phyloP scores from a whole-genome alignment of 2,797 vertebrate species.

The Sphenopsis melanotis region DNA sequence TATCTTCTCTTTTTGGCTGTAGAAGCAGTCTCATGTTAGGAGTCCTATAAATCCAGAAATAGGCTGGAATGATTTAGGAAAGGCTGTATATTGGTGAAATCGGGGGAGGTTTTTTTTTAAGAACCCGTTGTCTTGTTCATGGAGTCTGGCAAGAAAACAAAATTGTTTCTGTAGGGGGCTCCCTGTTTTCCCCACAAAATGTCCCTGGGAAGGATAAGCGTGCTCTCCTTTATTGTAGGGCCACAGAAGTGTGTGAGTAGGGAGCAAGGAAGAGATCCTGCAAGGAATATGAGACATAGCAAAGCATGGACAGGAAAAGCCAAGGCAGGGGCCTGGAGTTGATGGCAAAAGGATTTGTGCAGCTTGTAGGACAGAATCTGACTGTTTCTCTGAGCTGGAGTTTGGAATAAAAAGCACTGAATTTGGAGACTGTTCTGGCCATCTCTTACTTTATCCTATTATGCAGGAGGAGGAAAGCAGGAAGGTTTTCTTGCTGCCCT shows the following conservation, averaged over 20 bases:
- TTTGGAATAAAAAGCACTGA: not conserved
- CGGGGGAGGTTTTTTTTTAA: not conserved
- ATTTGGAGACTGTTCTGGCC: not conserved
- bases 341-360: not conserved
- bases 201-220: not conserved
- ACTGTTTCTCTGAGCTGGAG: not conserved
- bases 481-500: not conserved
- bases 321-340: not conserved
- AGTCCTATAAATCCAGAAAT: not conserved
- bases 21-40: not conserved
- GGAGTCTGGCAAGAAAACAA: not conserved
- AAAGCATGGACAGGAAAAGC: not conserved
- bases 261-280: not conserved
- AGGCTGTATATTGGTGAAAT: not conserved
- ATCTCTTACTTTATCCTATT: not conserved
- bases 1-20: not conserved
- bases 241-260: accelerated
- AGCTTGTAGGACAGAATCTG: not conserved
- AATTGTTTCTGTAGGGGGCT: not conserved
- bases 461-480: not conserved
- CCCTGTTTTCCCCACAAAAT: not conserved
- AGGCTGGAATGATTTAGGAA: not conserved
- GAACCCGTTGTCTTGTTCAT: not conserved
- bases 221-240: accelerated
- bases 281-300: accelerated